A percentile compares a stretch with the other conserved stretches of the same genome.
phyloP scores from a whole-genome alignment of 2,113 vertebrate species.

The Poeciliopsis prolifica region DNA sequence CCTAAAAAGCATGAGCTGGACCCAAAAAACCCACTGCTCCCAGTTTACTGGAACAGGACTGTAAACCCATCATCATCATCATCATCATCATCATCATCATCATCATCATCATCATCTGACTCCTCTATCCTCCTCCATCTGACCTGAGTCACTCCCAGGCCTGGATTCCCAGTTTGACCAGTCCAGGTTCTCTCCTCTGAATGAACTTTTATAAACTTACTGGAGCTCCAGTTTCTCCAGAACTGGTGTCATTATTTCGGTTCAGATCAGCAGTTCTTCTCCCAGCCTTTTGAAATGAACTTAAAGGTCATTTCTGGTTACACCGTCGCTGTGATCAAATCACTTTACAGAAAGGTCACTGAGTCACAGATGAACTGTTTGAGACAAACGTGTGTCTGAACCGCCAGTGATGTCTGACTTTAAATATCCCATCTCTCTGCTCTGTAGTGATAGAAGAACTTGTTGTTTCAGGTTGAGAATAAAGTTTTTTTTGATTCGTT shows the following conservation, averaged over 20 bases:
- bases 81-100: not conserved
- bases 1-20: constrained; percentile 43
- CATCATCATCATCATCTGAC: not conserved
- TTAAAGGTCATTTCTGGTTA: constrained; percentile 1
- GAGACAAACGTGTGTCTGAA: constrained; percentile 56
- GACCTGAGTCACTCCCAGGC: not conserved
- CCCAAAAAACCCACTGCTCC: not conserved
- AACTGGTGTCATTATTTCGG: not conserved
- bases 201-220: not conserved
- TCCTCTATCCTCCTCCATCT: not conserved
- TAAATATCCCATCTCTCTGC: too few relatives aligned
- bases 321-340: constrained; percentile 45
- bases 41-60: not conserved
- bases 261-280: not conserved
- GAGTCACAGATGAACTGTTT: constrained; percentile 41
- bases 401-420: constrained; percentile 36
- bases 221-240: not conserved
- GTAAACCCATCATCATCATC: not conserved
- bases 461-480: constrained; percentile 54
- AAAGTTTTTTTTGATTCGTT: constrained; percentile 57
- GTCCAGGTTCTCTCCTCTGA: too few relatives aligned
- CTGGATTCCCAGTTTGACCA: not conserved
- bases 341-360: constrained; percentile 54
- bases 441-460: not conserved
- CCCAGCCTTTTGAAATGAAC: too few relatives aligned